Base-by-base conservation (phyloP, 2,888 invertebrate species). In the Chloromyia formosa region DNA sequence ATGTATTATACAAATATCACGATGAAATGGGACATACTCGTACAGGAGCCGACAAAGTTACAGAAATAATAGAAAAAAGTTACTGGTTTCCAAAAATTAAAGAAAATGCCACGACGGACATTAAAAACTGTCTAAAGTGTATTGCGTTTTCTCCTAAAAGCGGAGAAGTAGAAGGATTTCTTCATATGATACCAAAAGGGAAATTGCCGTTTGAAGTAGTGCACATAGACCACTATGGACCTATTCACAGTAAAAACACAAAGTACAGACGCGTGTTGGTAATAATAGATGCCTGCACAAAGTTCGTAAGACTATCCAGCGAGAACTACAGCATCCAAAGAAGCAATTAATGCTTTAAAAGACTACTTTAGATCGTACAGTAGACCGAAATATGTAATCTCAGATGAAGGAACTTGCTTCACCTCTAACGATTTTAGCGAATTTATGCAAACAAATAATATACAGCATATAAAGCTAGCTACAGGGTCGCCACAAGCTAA, bases 61-160 rank as follows among this genome's bases (percentile, higher is more conserved):
- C 4, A 16, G 53, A 53, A 5, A 5, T 53, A 5, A 53, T 53
- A 1, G 3, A 3, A 9, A 14, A 16, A 16, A 16, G 4, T 53
- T 53, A 53, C 16, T 53, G 53, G 53, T 53, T 53, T 53, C 53
- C 53, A 53, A 53, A 53, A 16, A 53, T n/a, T n/a, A n/a, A n/a
- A n/a, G n/a, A n/a, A n/a, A n/a, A n/a, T n/a, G n/a, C n/a, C n/a
- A n/a, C n/a, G n/a, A n/a, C n/a, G n/a, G n/a, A n/a, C n/a, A n/a
- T n/a, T n/a, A n/a, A n/a, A n/a, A n/a, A n/a, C n/a, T n/a, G n/a
- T n/a, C n/a, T n/a, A n/a, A n/a, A n/a, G n/a, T 53, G 53, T 16
- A 53, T 53, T 3, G 53, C 14, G 3, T 53, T 16, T 53, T 16
- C 14, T 53, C 4, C 16, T 12, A 14, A 14, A 4, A 5, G 10